Percentiles rank a stretch among this genome's conserved stretches.
phyloP scores from a whole-genome alignment of 2,888 invertebrate genomes.

The Agrenia bidenticulata region DNA sequence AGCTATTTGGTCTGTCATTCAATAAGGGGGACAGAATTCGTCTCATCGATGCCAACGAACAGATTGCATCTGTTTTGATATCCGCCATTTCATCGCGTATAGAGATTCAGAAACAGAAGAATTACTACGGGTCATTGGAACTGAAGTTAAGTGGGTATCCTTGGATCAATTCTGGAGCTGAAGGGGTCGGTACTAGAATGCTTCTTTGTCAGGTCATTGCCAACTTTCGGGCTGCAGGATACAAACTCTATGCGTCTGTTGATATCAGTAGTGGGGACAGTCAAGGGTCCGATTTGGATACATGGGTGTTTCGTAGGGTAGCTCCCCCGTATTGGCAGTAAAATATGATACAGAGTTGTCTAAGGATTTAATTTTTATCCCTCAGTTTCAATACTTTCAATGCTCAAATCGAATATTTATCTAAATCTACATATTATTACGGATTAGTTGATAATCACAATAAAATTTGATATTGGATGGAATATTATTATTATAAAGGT shows the following conservation, averaged over 20 bases:
- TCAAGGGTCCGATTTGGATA: conserved; percentile 2
- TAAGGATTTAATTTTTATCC: too few relatives aligned
- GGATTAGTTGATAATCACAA: too few relatives aligned
- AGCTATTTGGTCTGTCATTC: conserved; percentile 27
- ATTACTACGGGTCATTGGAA: conserved; percentile 1
- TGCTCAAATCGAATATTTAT: too few relatives aligned
- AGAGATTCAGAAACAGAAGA: conserved; percentile 18
- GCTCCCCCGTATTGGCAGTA: too few relatives aligned
- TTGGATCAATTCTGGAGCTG: conserved; percentile 1
- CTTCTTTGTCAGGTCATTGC: conserved; percentile 18
- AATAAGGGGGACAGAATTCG: conserved; percentile 25
- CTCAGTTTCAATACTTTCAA: too few relatives aligned
- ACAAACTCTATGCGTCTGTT: conserved; percentile 13
- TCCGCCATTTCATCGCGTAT: not conserved
- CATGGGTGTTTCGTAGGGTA: conserved; percentile 18
- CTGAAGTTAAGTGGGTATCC: conserved; percentile 18
- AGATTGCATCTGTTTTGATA: too few relatives aligned
- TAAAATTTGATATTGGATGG: too few relatives aligned
- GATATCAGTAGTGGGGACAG: not conserved
- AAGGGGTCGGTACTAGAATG: not conserved
- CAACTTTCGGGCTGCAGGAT: conserved; percentile 7
- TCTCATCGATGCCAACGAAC: too few relatives aligned
- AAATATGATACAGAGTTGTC: too few relatives aligned
- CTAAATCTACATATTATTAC: too few relatives aligned
- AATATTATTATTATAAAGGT: too few relatives aligned